phyloP scores from a whole-genome alignment of 2,113 vertebrate species.

The Syngnathus typhle region DNA sequence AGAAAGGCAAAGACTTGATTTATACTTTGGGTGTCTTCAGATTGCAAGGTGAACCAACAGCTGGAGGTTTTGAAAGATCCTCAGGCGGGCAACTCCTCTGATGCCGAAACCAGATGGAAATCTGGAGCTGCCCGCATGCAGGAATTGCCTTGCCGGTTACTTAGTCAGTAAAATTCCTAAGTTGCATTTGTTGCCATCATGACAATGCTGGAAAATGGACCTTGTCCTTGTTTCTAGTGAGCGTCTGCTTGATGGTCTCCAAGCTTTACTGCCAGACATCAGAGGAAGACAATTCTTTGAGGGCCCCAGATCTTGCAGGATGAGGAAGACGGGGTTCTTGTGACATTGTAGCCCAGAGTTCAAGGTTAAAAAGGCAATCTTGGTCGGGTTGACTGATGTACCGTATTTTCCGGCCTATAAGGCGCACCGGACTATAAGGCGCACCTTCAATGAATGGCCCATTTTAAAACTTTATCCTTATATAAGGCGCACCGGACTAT shows the following conservation, averaged over 20 bases:
- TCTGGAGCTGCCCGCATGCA: not conserved
- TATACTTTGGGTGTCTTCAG: constrained; percentile 10
- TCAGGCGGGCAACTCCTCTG: not conserved
- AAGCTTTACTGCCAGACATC: constrained; percentile 32
- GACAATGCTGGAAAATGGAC: too few species aligned
- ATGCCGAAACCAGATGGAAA: not conserved
- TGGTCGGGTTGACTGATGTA: not conserved
- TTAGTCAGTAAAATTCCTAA: constrained; percentile 4
- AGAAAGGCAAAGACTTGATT: not conserved
- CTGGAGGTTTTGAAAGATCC: constrained; percentile 18
- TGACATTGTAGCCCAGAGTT: not conserved
- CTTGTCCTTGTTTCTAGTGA: constrained; percentile 32
- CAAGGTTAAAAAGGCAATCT: not conserved
- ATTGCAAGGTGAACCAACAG: constrained; percentile 20
- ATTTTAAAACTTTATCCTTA: too few species aligned
- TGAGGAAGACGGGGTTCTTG: constrained; percentile 24
- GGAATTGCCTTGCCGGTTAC: not conserved
- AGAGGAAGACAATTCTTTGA: constrained; percentile 20
- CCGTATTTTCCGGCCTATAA: too few species aligned
- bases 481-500: too few species aligned
- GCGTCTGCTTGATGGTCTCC: constrained; percentile 16
- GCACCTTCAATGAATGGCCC: too few species aligned
- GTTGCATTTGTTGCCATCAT: not conserved
- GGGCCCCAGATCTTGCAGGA: not conserved
- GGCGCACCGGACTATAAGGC: too few species aligned